phyloP scores from a whole-genome alignment of 2,888 invertebrate species.

The Julus scanicus region DNA sequence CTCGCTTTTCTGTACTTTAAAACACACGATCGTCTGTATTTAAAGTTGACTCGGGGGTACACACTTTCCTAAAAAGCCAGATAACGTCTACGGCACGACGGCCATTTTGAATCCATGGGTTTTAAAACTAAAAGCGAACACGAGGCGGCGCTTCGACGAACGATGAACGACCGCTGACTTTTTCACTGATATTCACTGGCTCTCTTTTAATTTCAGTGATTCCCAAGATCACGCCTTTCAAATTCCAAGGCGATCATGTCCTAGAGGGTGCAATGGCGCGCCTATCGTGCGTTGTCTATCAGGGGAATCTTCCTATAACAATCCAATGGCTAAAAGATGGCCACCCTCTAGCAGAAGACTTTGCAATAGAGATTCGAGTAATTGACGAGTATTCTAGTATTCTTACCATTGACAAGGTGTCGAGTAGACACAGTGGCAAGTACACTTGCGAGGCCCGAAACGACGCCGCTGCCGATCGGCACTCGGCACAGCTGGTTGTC shows the following conservation, averaged over 20 bases:
- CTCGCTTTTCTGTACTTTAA: no score
- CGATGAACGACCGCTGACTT: constrained; percentile 23
- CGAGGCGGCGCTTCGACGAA: background rate
- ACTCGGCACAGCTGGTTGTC: constrained; percentile 56
- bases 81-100: background rate
- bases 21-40: no score
- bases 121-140: background rate
- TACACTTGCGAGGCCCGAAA: constrained; percentile 58
- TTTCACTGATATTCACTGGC: constrained; percentile 49
- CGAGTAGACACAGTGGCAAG: constrained; percentile 58
- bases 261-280: constrained; percentile 55
- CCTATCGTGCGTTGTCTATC: constrained; percentile 57
- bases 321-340: constrained; percentile 56
- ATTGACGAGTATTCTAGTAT: constrained; percentile 58
- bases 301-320: constrained; percentile 55
- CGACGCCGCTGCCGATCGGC: constrained; percentile 52
- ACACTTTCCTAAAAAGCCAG: background rate
- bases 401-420: constrained; percentile 60
- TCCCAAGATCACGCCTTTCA: constrained; percentile 56
- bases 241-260: constrained; percentile 55
- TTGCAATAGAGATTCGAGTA: constrained; percentile 44
- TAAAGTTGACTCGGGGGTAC: background rate
- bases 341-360: constrained; percentile 37
- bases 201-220: constrained; percentile 55
- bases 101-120: background rate